Conservation (phyloP, 2,888 invertebrate genomes). For the Dinocampus coccinellae region DNA sequence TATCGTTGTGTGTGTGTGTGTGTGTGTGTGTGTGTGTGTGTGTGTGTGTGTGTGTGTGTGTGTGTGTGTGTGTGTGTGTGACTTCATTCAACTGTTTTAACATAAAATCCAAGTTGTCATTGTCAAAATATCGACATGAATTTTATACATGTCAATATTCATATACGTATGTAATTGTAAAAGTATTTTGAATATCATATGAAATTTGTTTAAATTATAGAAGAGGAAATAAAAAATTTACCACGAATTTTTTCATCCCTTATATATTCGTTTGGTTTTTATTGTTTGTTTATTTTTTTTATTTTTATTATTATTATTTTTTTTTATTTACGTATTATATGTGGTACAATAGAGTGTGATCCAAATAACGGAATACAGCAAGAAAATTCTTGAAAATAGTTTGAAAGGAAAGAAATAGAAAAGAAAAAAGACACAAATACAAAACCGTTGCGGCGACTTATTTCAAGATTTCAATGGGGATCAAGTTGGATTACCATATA, state of each 20-base stretch:
- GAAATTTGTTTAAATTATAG: no score
- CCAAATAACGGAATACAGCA: not conserved
- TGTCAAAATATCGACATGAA: not conserved
- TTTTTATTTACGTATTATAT: no score
- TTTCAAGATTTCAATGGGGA: constrained; percentile 17
- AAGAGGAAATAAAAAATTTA: no score
- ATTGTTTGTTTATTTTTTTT: no score
- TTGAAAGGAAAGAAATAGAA: not conserved
- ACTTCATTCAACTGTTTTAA: not conserved
- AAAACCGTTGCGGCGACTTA: constrained; percentile 25
- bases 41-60: no score
- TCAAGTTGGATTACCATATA: constrained; percentile 1
- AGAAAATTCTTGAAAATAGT: not conserved
- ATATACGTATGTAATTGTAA: not conserved
- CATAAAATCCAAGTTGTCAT: not conserved
- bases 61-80: no score
- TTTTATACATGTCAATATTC: not conserved
- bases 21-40: no score
- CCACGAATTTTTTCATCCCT: no score
- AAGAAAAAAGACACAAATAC: no score
- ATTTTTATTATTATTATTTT: no score
- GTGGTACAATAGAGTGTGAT: not conserved
- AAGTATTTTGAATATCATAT: not conserved
- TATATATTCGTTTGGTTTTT: no score
- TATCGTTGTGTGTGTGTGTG: no score